Conservation (phyloP, 2,888 invertebrate species). For the Tetranychus truncatus region DNA sequence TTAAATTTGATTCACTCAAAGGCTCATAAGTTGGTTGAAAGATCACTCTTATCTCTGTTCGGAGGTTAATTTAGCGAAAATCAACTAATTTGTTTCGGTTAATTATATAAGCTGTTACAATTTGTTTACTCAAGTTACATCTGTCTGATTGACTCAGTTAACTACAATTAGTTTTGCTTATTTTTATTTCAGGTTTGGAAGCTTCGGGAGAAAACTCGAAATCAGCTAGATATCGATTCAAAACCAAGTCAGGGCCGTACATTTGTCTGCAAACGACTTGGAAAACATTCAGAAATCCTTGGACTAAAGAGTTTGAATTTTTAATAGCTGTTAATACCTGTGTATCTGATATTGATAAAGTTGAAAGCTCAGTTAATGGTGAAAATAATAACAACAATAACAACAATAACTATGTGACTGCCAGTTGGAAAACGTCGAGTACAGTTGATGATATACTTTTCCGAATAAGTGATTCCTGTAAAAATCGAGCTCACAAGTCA, state of each 20-base stretch:
- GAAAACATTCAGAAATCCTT: conserved; percentile 77
- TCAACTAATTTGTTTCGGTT: too few species aligned
- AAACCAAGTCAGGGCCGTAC: conserved; percentile 55
- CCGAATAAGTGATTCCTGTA: conserved; percentile 6
- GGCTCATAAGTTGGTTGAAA: too few species aligned
- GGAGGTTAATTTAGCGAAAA: too few species aligned
- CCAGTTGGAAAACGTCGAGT: neutral
- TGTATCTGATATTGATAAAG: conserved; percentile 35
- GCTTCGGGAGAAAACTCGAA: conserved; percentile 18
- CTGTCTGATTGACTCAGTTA: neutral
- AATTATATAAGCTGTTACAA: too few species aligned
- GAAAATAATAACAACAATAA: neutral
- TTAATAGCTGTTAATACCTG: conserved; percentile 68
- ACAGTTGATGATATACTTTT: conserved; percentile 8
- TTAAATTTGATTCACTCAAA: too few species aligned
- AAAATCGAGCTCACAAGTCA: neutral
- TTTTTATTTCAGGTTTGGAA: neutral
- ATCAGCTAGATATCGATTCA: conserved; percentile 41
- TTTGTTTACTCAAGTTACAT: too few species aligned
- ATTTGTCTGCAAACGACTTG: conserved; percentile 60
- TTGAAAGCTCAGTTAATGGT: neutral
- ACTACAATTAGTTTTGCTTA: neutral
- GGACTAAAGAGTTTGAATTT: conserved; percentile 85
- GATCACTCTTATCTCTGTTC: too few species aligned
- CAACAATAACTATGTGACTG: neutral